Evolutionary conservation across 2,888 invertebrate species (phyloP).

Genomic region (Troglohyphantes excavatus): DNA sequence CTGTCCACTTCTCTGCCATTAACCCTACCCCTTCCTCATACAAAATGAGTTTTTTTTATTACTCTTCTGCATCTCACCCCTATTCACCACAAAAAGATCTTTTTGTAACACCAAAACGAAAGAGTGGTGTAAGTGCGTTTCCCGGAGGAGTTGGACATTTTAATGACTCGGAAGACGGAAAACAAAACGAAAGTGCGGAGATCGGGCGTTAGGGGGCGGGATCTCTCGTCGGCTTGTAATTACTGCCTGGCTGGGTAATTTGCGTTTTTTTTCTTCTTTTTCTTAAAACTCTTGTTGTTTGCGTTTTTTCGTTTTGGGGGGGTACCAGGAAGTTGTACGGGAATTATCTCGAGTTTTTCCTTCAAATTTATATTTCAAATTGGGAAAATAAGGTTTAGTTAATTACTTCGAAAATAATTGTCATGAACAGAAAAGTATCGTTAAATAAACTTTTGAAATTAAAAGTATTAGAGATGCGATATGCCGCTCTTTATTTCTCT

Average conservation of each 20-base stretch:
- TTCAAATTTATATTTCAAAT: no score
- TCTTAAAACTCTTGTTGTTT: background rate
- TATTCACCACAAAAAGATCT: constrained; percentile 17
- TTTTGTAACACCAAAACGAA: constrained; percentile 34
- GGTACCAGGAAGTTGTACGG: background rate
- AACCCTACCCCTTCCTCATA: constrained; percentile 59
- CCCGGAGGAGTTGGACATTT: constrained; percentile 35
- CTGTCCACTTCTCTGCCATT: constrained; percentile 74
- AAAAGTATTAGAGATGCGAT: no score
- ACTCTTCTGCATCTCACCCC: background rate
- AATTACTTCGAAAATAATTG: no score
- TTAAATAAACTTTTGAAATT: no score
- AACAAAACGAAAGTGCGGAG: constrained; percentile 22
- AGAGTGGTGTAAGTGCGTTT: background rate
- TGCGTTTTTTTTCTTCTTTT: background rate
- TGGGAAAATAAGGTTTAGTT: no score
- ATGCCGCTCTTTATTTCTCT: no score
- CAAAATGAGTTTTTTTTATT: background rate
- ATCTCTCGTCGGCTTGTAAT: constrained; percentile 13
- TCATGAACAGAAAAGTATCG: no score
- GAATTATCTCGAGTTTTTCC: no score
- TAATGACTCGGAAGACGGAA: constrained; percentile 25
- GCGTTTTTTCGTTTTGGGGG: background rate
- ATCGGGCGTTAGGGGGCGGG: background rate
- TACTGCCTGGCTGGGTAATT: background rate